A percentile compares a stretch with the other conserved stretches of the same genome.
phyloP scores from a whole-genome alignment of 2,888 invertebrate genomes.

The Stegophylla sp. region DNA sequence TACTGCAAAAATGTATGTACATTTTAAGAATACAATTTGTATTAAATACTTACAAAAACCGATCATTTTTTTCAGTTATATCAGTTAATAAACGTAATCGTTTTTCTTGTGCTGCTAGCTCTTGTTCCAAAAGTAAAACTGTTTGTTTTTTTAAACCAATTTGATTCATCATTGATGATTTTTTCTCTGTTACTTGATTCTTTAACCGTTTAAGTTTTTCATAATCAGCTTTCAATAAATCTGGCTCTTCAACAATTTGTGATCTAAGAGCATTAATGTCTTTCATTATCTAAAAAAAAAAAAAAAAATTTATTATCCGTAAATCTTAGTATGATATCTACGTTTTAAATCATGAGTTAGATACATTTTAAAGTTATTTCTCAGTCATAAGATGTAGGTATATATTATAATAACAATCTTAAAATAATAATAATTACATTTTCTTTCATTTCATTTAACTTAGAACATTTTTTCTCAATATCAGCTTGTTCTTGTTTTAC shows the following conservation, averaged over 20 bases:
- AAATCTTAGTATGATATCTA: not conserved
- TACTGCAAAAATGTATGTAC: not conserved
- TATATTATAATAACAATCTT: not conserved
- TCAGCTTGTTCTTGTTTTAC: conserved; percentile 34
- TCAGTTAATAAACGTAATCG: conserved; percentile 43
- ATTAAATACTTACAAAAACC: conserved; percentile 13
- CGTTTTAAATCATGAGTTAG: not conserved
- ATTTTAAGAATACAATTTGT: not conserved
- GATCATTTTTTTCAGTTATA: conserved; percentile 40
- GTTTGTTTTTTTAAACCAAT: conserved; percentile 47
- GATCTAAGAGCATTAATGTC: conserved; percentile 39
- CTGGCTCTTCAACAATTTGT: conserved; percentile 52
- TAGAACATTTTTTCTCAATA: conserved; percentile 38
- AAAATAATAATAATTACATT: conserved; percentile 26
- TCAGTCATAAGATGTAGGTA: no score
- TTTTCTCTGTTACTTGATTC: conserved; percentile 41
- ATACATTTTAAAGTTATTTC: not conserved
- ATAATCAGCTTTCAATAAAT: conserved; percentile 51
- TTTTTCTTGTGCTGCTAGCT: conserved; percentile 45
- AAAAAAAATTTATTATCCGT: not conserved
- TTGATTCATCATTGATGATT: conserved; percentile 41
- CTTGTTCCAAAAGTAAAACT: conserved; percentile 43
- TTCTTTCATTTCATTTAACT: conserved; percentile 32
- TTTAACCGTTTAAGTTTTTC: conserved; percentile 29
- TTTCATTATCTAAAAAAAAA: conserved; percentile 31